Percentiles rank a stretch among this genome's conserved stretches.
Conservation (phyloP, 2,113 vertebrate genomes). For the Bujurquina vittata region DNA sequence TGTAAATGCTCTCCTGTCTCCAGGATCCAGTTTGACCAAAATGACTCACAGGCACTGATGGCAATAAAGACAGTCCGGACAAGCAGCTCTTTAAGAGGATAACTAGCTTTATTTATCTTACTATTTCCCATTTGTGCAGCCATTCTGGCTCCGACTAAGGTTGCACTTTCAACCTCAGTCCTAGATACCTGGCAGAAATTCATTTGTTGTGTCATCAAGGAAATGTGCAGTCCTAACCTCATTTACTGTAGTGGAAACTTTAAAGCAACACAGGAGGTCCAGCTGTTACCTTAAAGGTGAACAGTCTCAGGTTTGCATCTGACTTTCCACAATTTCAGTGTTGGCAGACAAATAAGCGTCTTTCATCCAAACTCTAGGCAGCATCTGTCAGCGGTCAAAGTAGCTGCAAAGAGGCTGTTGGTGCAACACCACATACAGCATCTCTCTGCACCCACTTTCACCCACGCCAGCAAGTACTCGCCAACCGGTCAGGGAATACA, state of each 20-base stretch:
- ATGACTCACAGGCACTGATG: neutral
- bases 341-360: neutral
- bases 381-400: no score
- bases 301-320: accelerated
- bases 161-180: no score
- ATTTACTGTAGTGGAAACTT: neutral
- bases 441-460: no score
- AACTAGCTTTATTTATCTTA: neutral
- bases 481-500: no score
- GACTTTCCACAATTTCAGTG: neutral
- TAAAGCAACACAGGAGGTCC: neutral
- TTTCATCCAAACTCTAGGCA: no score
- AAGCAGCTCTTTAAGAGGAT: no score
- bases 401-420: no score
- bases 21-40: neutral
- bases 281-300: accelerated
- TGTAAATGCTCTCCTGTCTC: neutral
- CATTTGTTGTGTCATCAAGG: neutral
- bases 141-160: neutral
- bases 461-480: no score
- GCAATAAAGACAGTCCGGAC: neutral
- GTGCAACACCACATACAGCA: no score
- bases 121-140: neutral
- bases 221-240: neutral
- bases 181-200: no score